phyloP scores from a whole-genome alignment of 2,113 vertebrate species.

The Tragelaphus scriptus region DNA sequence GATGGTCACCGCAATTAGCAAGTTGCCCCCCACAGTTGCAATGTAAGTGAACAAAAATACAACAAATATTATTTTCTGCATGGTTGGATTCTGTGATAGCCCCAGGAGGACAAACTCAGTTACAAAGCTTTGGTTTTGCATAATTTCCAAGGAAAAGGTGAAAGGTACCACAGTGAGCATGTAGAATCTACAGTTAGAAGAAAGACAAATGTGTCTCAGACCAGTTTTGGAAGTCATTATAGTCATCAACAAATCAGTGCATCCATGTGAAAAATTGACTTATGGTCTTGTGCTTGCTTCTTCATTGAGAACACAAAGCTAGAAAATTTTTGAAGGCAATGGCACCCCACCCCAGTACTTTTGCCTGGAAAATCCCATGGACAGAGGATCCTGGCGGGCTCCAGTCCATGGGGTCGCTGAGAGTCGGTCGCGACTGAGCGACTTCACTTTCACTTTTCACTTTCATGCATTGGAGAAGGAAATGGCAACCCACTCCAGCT shows the following conservation, averaged over 20 bases:
- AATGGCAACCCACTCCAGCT: no score
- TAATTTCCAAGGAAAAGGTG: neutral
- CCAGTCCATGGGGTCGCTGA: no score
- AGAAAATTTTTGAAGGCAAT: neutral
- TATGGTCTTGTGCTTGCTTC: neutral
- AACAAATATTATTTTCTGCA: constrained; percentile 30
- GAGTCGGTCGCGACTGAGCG: no score
- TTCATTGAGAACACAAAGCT: neutral
- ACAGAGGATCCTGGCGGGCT: no score
- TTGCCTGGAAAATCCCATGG: no score
- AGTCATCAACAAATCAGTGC: neutral
- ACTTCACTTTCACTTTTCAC: no score
- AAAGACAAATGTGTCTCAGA: neutral
- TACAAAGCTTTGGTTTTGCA: constrained; percentile 57
- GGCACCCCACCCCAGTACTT: no score
- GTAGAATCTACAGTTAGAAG: neutral
- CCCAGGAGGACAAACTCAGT: constrained; percentile 50
- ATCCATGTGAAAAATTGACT: neutral
- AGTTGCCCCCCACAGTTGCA: constrained; percentile 32
- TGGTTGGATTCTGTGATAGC: constrained; percentile 22
- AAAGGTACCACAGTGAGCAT: neutral
- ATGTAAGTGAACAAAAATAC: constrained; percentile 31
- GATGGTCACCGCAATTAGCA: constrained; percentile 6
- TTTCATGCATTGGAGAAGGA: no score
- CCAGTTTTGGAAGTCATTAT: rapidly evolving